Percentiles rank a stretch among this genome's conserved stretches.
These are phyloP conservation scores for Tretioscincus oriximinensis DNA, from an alignment of 2,113 vertebrate genomes.

Conservation along the genomic window DNA sequence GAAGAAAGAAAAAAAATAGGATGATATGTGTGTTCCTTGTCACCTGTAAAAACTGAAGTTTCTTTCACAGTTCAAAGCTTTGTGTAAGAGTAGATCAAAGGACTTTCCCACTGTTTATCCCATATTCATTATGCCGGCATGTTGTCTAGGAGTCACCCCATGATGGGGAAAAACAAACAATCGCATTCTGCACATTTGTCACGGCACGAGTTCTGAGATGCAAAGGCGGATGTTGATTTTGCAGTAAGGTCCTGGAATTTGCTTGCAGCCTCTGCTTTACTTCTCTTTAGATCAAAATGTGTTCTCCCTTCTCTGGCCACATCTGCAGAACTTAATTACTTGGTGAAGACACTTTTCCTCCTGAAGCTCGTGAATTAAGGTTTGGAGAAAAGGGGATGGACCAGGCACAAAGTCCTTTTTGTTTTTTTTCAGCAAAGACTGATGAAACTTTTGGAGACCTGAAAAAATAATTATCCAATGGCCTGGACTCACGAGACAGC, in stretches of 20 bases:
- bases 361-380: background rate
- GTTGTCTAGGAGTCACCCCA: background rate
- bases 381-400: background rate
- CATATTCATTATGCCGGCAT: background rate
- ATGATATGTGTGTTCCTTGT: background rate
- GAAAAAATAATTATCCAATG: background rate
- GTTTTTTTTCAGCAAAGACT: background rate
- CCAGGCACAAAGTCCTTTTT: slow-evolving; percentile 24
- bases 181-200: background rate
- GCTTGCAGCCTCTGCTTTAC: background rate
- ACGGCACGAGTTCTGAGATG: background rate
- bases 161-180: slow-evolving; percentile 11
- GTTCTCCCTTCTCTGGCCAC: background rate
- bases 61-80: slow-evolving; percentile 4
- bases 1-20: background rate
- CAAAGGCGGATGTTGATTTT: slow-evolving; percentile 1
- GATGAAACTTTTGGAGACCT: background rate
- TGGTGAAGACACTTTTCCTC: background rate
- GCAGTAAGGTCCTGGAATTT: background rate
- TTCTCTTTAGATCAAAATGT: accelerated
- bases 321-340: slow-evolving; percentile 11
- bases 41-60: background rate
- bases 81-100: accelerated
- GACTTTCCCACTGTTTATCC: background rate
- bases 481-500: background rate